Conservation (phyloP, 2,888 invertebrate species). For the Nemotelus nigrinus region DNA sequence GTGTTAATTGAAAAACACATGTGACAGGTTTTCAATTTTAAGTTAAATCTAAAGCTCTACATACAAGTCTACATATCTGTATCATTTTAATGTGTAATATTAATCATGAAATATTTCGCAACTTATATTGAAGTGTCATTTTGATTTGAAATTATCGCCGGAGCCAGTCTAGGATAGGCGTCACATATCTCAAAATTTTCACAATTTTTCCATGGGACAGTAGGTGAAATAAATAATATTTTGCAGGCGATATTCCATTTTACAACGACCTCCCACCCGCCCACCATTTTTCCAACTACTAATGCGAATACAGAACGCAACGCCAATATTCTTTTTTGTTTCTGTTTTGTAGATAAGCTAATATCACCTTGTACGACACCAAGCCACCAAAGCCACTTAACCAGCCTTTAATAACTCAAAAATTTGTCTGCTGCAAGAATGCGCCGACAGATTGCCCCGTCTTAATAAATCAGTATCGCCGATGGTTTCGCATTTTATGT, state of each 20-base stretch:
- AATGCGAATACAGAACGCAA: slow-evolving; percentile 19
- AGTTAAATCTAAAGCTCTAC: too few relatives aligned
- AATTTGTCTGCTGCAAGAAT: slow-evolving; percentile 47
- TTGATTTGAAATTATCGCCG: slow-evolving; percentile 36
- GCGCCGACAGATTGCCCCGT: slow-evolving; percentile 46
- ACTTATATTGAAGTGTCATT: slow-evolving; percentile 37
- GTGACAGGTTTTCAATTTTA: too few relatives aligned
- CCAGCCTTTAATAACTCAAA: slow-evolving; percentile 44
- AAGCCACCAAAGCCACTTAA: slow-evolving; percentile 43
- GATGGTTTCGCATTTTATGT: slow-evolving; percentile 28
- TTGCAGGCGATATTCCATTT: slow-evolving; percentile 32
- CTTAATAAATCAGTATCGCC: slow-evolving; percentile 43
- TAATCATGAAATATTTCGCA: not conserved
- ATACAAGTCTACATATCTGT: too few relatives aligned
- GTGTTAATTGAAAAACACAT: too few relatives aligned
- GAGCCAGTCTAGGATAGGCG: slow-evolving; percentile 8
- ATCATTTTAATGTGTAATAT: too few relatives aligned
- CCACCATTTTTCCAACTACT: slow-evolving; percentile 19
- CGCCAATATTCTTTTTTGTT: slow-evolving; percentile 10
- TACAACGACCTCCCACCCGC: slow-evolving; percentile 39
- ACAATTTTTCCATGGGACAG: slow-evolving; percentile 11
- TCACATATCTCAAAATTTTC: slow-evolving; percentile 31
- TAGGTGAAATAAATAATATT: slow-evolving; percentile 20
- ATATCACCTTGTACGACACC: slow-evolving; percentile 31
- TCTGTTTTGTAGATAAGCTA: slow-evolving; percentile 26